Evolutionary conservation across 1,140 invertebrate genomes (phyloP).

Genomic region (Pantala flavescens): DNA sequence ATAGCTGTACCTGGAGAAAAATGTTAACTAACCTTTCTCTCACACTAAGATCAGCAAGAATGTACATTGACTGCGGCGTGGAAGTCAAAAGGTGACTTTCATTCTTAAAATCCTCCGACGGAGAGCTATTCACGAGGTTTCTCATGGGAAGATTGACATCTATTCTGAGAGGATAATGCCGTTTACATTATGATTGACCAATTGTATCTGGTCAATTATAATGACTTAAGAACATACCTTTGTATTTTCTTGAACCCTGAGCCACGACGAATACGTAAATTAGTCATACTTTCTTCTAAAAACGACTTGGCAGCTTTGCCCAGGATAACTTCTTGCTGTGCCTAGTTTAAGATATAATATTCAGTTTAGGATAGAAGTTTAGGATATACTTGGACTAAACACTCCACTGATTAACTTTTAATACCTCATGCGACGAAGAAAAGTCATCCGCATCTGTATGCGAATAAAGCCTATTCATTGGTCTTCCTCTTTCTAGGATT

Average conservation of each 20-base stretch:
- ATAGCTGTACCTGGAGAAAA: too few relatives aligned
- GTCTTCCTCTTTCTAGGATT: conserved; percentile 1
- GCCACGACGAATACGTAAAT: background rate
- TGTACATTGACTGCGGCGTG: conserved; percentile 31
- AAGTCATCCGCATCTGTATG: conserved; percentile 33
- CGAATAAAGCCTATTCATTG: conserved; percentile 29
- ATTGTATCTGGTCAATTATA: background rate
- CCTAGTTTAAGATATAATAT: background rate
- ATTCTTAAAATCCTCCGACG: conserved; percentile 26
- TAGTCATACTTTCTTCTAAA: conserved; percentile 15
- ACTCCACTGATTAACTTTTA: conserved; percentile 23
- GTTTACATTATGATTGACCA: too few relatives aligned
- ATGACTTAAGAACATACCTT: background rate
- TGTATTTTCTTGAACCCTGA: conserved; percentile 9
- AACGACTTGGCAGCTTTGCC: background rate
- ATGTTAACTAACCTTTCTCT: conserved; percentile 27
- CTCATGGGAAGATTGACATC: conserved; percentile 7
- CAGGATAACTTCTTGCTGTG: background rate
- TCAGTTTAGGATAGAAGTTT: background rate
- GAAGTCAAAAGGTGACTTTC: conserved; percentile 35
- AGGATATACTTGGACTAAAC: conserved; percentile 14
- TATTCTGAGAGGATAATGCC: background rate
- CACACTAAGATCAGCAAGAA: conserved; percentile 35
- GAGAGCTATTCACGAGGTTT: conserved; percentile 29
- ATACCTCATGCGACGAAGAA: conserved; percentile 25